A percentile compares a stretch with the other conserved stretches of the same genome.
These are phyloP conservation scores for Ectemnius continuus DNA, from an alignment of 2,888 invertebrate genomes.

Conservation along the genomic window DNA sequence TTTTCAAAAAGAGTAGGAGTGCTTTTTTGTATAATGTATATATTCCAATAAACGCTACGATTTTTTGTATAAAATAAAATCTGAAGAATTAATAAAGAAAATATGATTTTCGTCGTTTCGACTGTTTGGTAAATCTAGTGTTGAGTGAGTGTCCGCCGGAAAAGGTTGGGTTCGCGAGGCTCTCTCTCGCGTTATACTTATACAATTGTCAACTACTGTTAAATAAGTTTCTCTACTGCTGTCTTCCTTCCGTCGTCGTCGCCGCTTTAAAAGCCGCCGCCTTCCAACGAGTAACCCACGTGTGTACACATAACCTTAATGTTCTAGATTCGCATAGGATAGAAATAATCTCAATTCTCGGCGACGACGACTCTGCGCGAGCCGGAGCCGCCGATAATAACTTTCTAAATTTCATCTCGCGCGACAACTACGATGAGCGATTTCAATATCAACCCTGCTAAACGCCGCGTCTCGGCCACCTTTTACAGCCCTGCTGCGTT, in stretches of 20 bases:
- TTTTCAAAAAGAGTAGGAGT: too few relatives aligned
- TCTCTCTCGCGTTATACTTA: conserved; percentile 29
- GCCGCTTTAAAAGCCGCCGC: conserved; percentile 13
- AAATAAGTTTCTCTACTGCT: conserved; percentile 50
- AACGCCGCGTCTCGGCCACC: conserved; percentile 16
- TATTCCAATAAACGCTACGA: too few relatives aligned
- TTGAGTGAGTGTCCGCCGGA: conserved; percentile 16
- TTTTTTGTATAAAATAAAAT: too few relatives aligned
- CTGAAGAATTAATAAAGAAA: too few relatives aligned
- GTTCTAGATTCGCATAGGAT: conserved; percentile 28
- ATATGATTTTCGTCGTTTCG: too few relatives aligned
- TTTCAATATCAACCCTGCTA: conserved; percentile 69
- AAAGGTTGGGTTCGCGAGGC: too few relatives aligned
- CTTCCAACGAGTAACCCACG: conserved; percentile 21
- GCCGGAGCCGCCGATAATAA: conserved; percentile 48
- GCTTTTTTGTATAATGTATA: too few relatives aligned
- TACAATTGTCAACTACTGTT: conserved; percentile 47
- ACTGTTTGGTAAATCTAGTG: too few relatives aligned
- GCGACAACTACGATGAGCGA: conserved; percentile 19
- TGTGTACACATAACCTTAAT: conserved; percentile 19
- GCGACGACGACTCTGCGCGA: conserved; percentile 65
- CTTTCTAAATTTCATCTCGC: conserved; percentile 6
- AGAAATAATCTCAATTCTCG: conserved; percentile 70
- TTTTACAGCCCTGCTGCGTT: too few relatives aligned
- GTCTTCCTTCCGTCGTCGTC: conserved; percentile 30